Evolutionary conservation across 1,140 invertebrate genomes (phyloP).

Genomic region (Probaryconus sp.): DNA sequence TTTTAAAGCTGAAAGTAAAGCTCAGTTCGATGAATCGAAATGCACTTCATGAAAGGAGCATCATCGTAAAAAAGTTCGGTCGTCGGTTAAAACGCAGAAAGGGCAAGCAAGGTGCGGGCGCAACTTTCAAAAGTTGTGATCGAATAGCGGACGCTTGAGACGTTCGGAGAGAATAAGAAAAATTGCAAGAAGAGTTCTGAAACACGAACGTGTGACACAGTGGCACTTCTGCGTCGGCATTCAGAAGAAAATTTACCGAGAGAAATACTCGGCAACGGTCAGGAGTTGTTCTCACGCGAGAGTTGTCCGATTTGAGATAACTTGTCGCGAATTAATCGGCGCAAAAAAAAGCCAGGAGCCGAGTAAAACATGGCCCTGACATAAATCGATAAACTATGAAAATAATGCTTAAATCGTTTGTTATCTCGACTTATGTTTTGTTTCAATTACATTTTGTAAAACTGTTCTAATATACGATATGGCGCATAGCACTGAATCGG

Average conservation of each 20-base stretch:
- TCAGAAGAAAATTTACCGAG: slow-evolving; percentile 10
- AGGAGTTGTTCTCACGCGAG: background rate
- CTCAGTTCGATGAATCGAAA: slow-evolving; percentile 19
- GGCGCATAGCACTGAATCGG: slow-evolving; percentile 20
- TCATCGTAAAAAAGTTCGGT: slow-evolving; percentile 28
- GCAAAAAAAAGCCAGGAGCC: slow-evolving; percentile 3
- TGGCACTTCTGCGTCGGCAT: slow-evolving; percentile 27
- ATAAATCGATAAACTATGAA: slow-evolving; percentile 4
- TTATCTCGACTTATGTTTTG: slow-evolving; percentile 27
- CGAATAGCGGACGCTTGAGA: slow-evolving; percentile 34
- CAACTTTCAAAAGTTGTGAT: slow-evolving; percentile 48
- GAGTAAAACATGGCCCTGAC: background rate
- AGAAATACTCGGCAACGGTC: slow-evolving; percentile 23
- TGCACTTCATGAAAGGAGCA: slow-evolving; percentile 26
- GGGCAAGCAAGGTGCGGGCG: slow-evolving; percentile 1
- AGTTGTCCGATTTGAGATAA: background rate
- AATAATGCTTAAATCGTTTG: background rate
- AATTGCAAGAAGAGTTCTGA: slow-evolving; percentile 33
- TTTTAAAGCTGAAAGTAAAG: slow-evolving; percentile 12
- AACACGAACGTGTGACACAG: slow-evolving; percentile 29
- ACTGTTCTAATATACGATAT: slow-evolving; percentile 46
- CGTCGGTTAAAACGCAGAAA: slow-evolving; percentile 22
- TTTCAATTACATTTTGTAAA: slow-evolving; percentile 48
- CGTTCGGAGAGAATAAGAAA: slow-evolving; percentile 29
- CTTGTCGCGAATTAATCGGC: slow-evolving; percentile 12